Conservation (phyloP, 2,797 vertebrate genomes). For the Sebastes aleutianus region DNA sequence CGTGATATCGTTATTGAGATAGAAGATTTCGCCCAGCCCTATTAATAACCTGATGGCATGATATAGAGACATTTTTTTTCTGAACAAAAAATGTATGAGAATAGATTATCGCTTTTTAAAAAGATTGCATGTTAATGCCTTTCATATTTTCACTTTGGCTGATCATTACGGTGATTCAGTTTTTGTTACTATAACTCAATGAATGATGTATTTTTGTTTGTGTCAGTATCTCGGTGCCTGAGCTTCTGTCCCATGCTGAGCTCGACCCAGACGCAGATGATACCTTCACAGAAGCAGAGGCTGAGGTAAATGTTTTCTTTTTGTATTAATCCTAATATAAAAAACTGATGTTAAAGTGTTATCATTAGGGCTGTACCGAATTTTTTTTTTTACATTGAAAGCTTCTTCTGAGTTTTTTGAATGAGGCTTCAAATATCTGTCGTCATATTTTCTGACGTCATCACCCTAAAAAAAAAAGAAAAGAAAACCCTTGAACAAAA, state of each 20-base stretch:
- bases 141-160: neutral
- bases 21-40: neutral
- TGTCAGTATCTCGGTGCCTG: slow-evolving; percentile 82
- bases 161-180: neutral
- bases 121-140: neutral
- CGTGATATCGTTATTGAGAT: neutral
- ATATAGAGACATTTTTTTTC: neutral
- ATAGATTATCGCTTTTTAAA: neutral
- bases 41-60: neutral
- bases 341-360: neutral
- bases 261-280: slow-evolving; percentile 87
- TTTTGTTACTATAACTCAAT: neutral
- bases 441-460: too few species aligned
- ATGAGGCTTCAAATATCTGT: neutral
- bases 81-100: neutral
- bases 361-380: neutral
- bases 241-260: slow-evolving; percentile 87
- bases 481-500: neutral
- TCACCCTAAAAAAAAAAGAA: too few species aligned
- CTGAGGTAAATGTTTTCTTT: slow-evolving; percentile 78
- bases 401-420: neutral
- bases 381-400: neutral
- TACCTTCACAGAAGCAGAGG: slow-evolving; percentile 83
- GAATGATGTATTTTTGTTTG: neutral
- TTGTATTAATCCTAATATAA: neutral